Base-by-base conservation (phyloP, 2,113 vertebrate species). In the Python bivittatus region DNA sequence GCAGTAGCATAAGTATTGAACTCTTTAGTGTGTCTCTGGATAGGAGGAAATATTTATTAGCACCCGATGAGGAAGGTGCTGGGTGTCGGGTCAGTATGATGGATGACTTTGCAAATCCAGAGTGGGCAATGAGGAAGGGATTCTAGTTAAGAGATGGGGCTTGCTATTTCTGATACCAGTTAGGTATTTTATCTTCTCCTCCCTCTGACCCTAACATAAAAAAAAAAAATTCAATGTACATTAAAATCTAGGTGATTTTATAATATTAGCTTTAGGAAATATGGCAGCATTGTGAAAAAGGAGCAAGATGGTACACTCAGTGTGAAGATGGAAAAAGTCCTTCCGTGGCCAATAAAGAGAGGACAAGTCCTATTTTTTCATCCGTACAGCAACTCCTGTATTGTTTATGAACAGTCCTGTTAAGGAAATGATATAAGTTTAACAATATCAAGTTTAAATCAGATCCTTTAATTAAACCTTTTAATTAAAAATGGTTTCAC, bases 401-500 rank as follows among this genome's bases (percentile, higher is more conserved):
- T 91, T 57, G 0, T 56, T 87, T 84, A 94, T 13, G 60, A 89
- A 54, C 91, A 90, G 94, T 92, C 92, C 91, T 79, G 83, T 38
- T 72, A 53, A 56, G 87, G 64, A 48, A 20, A 91, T 15, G 20
- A 89, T 94, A 72, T 84, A 84, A 22, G 29, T 17, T 91, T 33
- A 91, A 44, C 89, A 92, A 38, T 92, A 96, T 90, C 92, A 86
- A 92, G 92, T 94, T 95, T 53, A 61, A 95, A 57, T 88, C 79
- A 64, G 92, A 52, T 93, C 91, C 92, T n/a, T n/a, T n/a, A n/a
- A n/a, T n/a, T n/a, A n/a, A n/a, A n/a, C n/a, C n/a, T 91, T 93
- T 23, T 86, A 90, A 90, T 96, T 86, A 56, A 95, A 98, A 98
- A 97, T 97, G 95, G 94, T 97, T 96, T 94, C 87, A 57, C 93